Base-by-base conservation (phyloP, 2,888 invertebrate species). In the Euclidia mi region DNA sequence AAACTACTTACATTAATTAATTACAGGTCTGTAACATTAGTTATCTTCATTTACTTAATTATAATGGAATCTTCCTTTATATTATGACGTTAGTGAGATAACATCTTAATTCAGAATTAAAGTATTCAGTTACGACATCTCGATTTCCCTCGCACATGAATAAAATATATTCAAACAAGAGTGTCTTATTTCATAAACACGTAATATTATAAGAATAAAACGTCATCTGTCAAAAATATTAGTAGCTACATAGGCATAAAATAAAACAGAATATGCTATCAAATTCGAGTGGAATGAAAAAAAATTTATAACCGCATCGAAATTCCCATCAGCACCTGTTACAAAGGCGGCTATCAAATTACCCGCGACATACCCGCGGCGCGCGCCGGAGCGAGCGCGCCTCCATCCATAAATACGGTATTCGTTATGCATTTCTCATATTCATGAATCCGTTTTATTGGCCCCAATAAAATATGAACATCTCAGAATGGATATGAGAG, bases 391-490 rank as follows among this genome's bases (percentile, higher is more conserved):
- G 85, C 82, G 87, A 81, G 89, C 85, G 85, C 90, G 91, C 90
- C 92, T 90, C 89, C 86, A 84, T 88, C 94, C 93, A 94, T 94
- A 94, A 94, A 94, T 94, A 94, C 89, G 90, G 86, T 92, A 94
- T 94, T 92, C 93, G 94, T 94, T 93, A 94, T 94, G 94, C 94
- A 94, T 94, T 94, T 94, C 93, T 94, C 94, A 94, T 94, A 94
- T 94, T 94, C 95, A 93, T 94, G 95, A 94, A 95, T 94, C 94
- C 94, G 90, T 94, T 95, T 95, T 95, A 95, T 95, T 95, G 94
- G 94, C 92, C 92, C 89, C 94, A 94, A 95, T 95, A 95, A 95
- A 95, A 95, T 95, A 95, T 95, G 95, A 94, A 94, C 94, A 94
- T 94, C 94, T 94, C 91, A 91, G 93, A 94, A 94, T 94, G 94